phyloP scores from a whole-genome alignment of 1,140 invertebrate genomes.

The Aphelenchoides avenae region DNA sequence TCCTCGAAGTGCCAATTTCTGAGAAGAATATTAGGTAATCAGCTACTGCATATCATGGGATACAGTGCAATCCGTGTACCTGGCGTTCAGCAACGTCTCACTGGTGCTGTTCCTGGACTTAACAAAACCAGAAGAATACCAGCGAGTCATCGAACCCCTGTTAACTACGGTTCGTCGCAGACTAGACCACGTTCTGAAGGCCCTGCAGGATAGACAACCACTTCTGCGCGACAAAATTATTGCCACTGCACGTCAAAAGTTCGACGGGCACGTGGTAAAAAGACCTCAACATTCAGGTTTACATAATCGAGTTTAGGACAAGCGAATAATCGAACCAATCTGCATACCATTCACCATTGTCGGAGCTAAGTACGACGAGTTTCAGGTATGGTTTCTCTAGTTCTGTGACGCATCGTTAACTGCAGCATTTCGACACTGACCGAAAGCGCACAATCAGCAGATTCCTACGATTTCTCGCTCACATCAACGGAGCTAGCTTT shows the following conservation, averaged over 20 bases:
- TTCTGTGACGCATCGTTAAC: constrained; percentile 9
- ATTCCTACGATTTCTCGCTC: constrained; percentile 26
- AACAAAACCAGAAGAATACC: constrained; percentile 20
- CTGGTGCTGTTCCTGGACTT: constrained; percentile 23
- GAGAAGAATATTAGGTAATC: constrained; percentile 5
- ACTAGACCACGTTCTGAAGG: constrained; percentile 1
- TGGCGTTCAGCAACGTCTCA: constrained; percentile 10
- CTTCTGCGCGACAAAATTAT: neutral
- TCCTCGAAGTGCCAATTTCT: constrained; percentile 16
- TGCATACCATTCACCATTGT: constrained; percentile 14
- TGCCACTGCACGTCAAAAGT: neutral
- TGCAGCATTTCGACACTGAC: constrained; percentile 30
- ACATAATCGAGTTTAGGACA: constrained; percentile 19
- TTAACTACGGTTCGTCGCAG: constrained; percentile 6
- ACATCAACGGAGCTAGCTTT: constrained; percentile 25
- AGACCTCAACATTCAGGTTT: neutral
- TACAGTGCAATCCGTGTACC: neutral
- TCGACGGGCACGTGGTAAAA: neutral
- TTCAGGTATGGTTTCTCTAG: constrained; percentile 11
- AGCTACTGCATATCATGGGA: neutral
- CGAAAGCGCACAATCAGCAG: constrained; percentile 19
- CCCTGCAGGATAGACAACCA: neutral
- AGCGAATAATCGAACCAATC: constrained; percentile 14
- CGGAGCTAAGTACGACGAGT: constrained; percentile 21
- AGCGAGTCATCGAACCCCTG: constrained; percentile 20